These are phyloP conservation scores for Himalopsyche anomala DNA, from an alignment of 2,888 invertebrate genomes.

Conservation along the genomic window DNA sequence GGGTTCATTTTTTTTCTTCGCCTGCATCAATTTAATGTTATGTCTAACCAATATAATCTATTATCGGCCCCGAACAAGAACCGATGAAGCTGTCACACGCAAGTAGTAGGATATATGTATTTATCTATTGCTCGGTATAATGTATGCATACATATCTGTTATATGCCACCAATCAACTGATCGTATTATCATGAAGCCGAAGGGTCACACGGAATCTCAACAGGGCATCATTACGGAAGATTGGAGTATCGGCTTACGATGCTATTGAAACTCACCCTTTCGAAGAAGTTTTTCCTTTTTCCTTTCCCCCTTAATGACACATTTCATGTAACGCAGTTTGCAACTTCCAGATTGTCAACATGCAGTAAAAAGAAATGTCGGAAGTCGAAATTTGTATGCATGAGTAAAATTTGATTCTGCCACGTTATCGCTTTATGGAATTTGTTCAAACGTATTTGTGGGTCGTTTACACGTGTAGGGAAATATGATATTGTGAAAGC, in stretches of 20 bases:
- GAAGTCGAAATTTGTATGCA: conserved; percentile 9
- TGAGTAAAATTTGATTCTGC: conserved; percentile 5
- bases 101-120: too few relatives aligned
- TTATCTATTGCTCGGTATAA: too few relatives aligned
- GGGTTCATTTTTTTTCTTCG: too few relatives aligned
- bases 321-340: conserved; percentile 8
- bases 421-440: conserved; percentile 22
- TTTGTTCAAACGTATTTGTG: background rate
- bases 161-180: background rate
- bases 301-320: background rate
- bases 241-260: background rate
- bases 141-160: background rate
- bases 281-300: background rate
- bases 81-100: too few relatives aligned
- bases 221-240: background rate
- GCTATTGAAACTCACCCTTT: conserved; percentile 10
- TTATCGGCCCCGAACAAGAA: too few relatives aligned
- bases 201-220: background rate
- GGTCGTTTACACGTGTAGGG: conserved; percentile 5
- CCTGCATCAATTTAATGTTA: too few relatives aligned
- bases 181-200: background rate
- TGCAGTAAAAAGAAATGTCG: conserved; percentile 23
- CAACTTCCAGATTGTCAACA: conserved; percentile 32
- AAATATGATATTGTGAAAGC: background rate
- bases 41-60: too few relatives aligned